Percentiles rank a stretch among this genome's conserved stretches.
Evolutionary conservation across 2,888 invertebrate genomes (phyloP).

Genomic region (Tachystola acroxantha): DNA sequence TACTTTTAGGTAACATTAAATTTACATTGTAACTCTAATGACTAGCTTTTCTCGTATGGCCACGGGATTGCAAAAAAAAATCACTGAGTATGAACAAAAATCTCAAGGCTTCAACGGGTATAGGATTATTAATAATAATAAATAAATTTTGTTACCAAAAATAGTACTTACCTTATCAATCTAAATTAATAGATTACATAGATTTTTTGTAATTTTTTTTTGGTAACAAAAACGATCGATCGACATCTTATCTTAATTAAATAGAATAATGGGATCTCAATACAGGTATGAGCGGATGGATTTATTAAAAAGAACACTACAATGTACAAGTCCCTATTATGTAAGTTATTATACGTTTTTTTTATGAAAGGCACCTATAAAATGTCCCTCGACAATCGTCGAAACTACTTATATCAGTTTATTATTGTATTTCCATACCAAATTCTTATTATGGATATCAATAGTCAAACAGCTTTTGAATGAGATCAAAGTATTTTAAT

Average conservation of each 20-base stretch:
- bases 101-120: constrained; percentile 18
- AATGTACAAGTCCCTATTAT: constrained; percentile 56
- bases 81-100: constrained; percentile 23
- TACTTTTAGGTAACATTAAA: constrained; percentile 58
- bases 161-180: not conserved
- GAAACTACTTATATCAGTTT: constrained; percentile 45
- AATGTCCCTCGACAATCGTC: constrained; percentile 62
- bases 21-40: constrained; percentile 74
- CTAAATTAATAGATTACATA: not conserved
- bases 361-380: constrained; percentile 74
- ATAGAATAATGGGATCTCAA: constrained; percentile 33
- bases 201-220: constrained; percentile 11
- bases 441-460: constrained; percentile 14
- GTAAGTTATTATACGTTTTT: constrained; percentile 51
- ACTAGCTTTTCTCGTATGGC: constrained; percentile 76
- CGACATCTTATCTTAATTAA: constrained; percentile 29
- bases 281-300: constrained; percentile 63
- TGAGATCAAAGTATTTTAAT: constrained; percentile 2
- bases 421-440: constrained; percentile 50
- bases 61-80: constrained; percentile 45
- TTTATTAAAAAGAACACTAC: constrained; percentile 64
- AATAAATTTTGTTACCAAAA: constrained; percentile 33
- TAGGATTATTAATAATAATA: constrained; percentile 21
- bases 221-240: constrained; percentile 30
- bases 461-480: constrained; percentile 4